Percentiles rank a stretch among this genome's conserved stretches.
Evolutionary conservation across 1,140 invertebrate species (phyloP).

Genomic region (Gerris buenoi): DNA sequence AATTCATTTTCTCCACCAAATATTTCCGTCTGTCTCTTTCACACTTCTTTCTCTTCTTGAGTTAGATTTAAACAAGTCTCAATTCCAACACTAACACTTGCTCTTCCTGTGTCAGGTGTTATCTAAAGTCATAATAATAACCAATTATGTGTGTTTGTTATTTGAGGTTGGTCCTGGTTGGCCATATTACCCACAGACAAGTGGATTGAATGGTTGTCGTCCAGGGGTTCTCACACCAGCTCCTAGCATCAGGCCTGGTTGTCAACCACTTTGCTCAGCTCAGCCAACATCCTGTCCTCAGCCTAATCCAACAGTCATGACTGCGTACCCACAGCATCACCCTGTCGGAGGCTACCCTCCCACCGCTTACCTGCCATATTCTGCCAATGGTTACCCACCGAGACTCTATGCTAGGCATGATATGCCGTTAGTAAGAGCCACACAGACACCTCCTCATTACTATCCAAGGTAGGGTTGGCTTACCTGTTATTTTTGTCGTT

Average conservation of each 20-base stretch:
- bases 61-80: too few relatives aligned
- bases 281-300: background rate
- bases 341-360: background rate
- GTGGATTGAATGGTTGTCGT: constrained; percentile 18
- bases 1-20: background rate
- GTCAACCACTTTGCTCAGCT: background rate
- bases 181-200: constrained; percentile 20
- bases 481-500: too few relatives aligned
- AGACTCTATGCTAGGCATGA: constrained; percentile 21
- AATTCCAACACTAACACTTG: too few relatives aligned
- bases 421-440: constrained; percentile 30
- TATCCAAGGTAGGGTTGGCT: constrained; percentile 20
- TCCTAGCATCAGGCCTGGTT: background rate
- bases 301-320: too few relatives aligned
- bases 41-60: too few relatives aligned
- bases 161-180: background rate
- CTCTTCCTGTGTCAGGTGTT: too few relatives aligned
- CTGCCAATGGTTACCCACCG: background rate
- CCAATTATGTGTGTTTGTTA: too few relatives aligned
- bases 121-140: too few relatives aligned
- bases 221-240: background rate
- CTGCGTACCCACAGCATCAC: background rate
- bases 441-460: constrained; percentile 27
- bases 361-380: background rate
- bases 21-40: too few relatives aligned